Base-by-base conservation (phyloP, 92 coral and sea anemone species). In the Phenganax subtilis region DNA sequence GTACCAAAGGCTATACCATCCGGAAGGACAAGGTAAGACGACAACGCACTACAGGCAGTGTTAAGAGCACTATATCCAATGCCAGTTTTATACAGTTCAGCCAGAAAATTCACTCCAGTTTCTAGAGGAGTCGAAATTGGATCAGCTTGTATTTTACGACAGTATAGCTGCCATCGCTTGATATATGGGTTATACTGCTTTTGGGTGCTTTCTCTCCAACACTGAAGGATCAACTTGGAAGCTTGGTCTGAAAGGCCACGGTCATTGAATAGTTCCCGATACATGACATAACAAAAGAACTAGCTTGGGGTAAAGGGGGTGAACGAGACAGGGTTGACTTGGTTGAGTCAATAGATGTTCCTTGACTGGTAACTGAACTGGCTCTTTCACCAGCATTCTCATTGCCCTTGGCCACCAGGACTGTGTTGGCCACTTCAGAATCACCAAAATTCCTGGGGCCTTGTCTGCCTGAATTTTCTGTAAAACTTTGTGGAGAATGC, bases 371-470 rank as follows among this genome's bases (percentile, higher is more conserved):
- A 86, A 87, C 61, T 15, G 55, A 52, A 81, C 83, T 51, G 92
- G 92, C 10, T 81, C 75, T 55, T 20, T 64, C 51, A 81, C 47
- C 44, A 75, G 81, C 31, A 89, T 80, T 16, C 76, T 53, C 57
- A 54, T 73, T 64, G 85, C 9, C 0, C 77, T 30, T 9, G 89
- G 87, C 72, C 75, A 87, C 89, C 90, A 89, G 3, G 90, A 37
- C 29, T 87, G 88, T 4, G 87, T 83, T 74, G 87, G 86, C 91
- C 91, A 86, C 57, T 62, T 51, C 15, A 88, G 87, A 51, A 68
- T 81, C 2, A 85, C 87, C 16, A 88, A 14, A 12, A 88, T 27
- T 15, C 89, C 80, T 27, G 70, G 84, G 54, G 86, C 87, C 58
- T 81, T 63, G 72, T 89, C 87, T 81, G 72, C 55, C 31, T 65